These are phyloP conservation scores for Hippolais icterina DNA, from an alignment of 2,113 vertebrate species.

Conservation along the genomic window DNA sequence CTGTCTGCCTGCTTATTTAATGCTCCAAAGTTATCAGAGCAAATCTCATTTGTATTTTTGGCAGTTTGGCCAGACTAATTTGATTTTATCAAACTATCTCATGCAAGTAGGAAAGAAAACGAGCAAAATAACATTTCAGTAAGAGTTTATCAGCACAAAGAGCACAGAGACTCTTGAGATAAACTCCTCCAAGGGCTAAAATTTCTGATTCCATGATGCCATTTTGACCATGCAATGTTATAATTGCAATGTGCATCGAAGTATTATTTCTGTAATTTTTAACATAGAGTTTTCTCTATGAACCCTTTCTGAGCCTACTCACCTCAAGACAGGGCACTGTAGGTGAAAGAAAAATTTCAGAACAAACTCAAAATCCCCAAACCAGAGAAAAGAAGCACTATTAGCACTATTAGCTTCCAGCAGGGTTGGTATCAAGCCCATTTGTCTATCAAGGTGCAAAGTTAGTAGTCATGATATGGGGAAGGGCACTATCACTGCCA, in stretches of 20 bases:
- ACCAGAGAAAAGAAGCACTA: constrained; percentile 12
- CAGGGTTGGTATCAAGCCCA: constrained; percentile 19
- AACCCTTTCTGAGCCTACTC: constrained; percentile 55
- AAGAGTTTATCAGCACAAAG: constrained; percentile 63
- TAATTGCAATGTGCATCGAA: background rate
- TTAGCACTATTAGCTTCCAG: constrained; percentile 46
- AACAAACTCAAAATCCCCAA: constrained; percentile 60
- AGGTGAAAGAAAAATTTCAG: constrained; percentile 52
- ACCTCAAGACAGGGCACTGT: constrained; percentile 52
- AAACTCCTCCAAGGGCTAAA: constrained; percentile 56
- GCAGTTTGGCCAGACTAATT: constrained; percentile 3
- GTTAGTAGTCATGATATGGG: background rate
- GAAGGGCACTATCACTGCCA: background rate
- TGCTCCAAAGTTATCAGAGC: background rate
- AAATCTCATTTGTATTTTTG: background rate
- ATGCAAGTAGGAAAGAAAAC: constrained; percentile 66
- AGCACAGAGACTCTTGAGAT: constrained; percentile 26
- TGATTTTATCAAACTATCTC: constrained; percentile 62
- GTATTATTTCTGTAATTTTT: background rate
- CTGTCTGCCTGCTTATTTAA: background rate
- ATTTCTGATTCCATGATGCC: constrained; percentile 44
- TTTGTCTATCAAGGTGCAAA: background rate
- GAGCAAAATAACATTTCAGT: constrained; percentile 25
- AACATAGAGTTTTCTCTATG: background rate
- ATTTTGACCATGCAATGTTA: constrained; percentile 58